Evolutionary conservation across 2,113 vertebrate species (phyloP).

Genomic region (Litocranius walleri): DNA sequence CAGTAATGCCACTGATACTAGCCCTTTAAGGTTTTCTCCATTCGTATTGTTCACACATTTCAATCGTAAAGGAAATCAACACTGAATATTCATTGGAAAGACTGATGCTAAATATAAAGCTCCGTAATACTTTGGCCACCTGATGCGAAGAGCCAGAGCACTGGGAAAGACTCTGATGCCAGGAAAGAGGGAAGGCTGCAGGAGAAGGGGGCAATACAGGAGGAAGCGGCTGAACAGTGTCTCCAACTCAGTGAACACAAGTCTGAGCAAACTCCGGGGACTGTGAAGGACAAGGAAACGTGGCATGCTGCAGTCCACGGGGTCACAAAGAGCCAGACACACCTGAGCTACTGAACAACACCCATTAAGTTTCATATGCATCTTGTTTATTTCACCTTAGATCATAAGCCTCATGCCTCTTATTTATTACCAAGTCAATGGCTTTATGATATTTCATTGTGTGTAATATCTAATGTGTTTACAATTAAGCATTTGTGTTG

Average conservation of each 20-base stretch:
- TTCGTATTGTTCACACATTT: neutral
- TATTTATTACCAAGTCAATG: slow-evolving; percentile 1
- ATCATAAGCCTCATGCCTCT: neutral
- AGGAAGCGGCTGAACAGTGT: too few species aligned
- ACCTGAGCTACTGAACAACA: neutral
- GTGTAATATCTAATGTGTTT: neutral
- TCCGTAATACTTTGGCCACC: neutral
- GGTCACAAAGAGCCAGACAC: neutral
- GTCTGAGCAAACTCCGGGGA: neutral
- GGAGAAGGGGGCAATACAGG: neutral
- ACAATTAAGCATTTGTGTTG: neutral
- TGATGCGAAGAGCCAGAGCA: neutral
- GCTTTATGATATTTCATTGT: neutral
- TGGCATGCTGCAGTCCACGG: neutral
- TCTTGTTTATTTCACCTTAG: neutral
- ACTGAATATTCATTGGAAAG: neutral
- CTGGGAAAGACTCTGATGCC: neutral
- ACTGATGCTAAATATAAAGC: neutral
- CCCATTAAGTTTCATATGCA: neutral
- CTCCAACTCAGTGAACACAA: neutral
- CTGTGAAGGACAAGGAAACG: neutral
- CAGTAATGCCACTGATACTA: neutral
- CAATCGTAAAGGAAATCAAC: neutral
- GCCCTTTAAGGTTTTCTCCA: neutral
- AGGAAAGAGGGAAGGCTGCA: neutral